phyloP scores from a whole-genome alignment of 2,797 vertebrate genomes.

The Clarias pachynema region DNA sequence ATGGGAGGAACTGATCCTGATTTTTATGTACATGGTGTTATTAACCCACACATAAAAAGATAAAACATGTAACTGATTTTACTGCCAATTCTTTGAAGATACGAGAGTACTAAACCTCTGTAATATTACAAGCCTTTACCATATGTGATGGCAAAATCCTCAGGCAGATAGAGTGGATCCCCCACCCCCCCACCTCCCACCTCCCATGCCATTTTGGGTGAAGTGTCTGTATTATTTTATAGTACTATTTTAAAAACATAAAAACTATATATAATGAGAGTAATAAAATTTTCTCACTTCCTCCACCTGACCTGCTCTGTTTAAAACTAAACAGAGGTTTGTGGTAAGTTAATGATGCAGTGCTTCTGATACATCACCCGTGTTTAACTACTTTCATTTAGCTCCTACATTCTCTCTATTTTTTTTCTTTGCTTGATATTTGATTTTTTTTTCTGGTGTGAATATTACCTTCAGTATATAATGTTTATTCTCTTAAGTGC shows the following conservation, averaged over 20 bases:
- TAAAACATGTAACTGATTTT: too few relatives aligned
- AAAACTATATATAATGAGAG: background rate
- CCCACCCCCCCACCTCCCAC: too few relatives aligned
- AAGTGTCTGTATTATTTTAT: background rate
- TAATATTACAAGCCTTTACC: too few relatives aligned
- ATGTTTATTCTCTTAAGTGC: background rate
- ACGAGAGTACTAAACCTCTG: too few relatives aligned
- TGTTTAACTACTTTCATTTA: slow-evolving; percentile 8
- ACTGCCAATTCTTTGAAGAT: too few relatives aligned
- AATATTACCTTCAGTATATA: background rate
- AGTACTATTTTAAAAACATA: background rate
- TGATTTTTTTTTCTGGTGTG: background rate
- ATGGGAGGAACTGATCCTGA: too few relatives aligned
- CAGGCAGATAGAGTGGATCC: too few relatives aligned
- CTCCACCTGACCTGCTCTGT: background rate
- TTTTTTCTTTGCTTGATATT: background rate
- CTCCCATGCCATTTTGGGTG: background rate
- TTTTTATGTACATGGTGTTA: too few relatives aligned
- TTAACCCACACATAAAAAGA: too few relatives aligned
- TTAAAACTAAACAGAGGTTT: background rate
- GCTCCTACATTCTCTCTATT: slow-evolving; percentile 1
- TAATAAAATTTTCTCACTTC: background rate
- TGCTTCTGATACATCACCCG: background rate
- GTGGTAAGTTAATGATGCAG: background rate
- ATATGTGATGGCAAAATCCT: too few relatives aligned